Conservation (phyloP, 1,140 invertebrate genomes). For the Magallana gigas region DNA sequence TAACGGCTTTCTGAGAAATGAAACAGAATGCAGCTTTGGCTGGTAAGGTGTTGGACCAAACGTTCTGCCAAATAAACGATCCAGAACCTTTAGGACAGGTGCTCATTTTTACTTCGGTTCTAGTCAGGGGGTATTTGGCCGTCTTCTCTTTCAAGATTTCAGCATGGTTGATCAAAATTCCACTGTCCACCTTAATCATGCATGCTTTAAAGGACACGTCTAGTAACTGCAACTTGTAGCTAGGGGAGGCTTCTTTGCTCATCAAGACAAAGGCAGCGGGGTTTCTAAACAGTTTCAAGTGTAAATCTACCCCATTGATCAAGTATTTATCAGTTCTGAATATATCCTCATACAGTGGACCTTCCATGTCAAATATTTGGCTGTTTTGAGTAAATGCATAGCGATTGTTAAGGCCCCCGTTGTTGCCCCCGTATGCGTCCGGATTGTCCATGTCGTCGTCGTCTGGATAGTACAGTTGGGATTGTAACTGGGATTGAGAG, state of each 20-base stretch:
- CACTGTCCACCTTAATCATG: conserved; percentile 48
- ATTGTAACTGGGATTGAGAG: conserved; percentile 35
- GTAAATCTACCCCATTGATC: conserved; percentile 51
- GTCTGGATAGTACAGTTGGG: conserved; percentile 28
- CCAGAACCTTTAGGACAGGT: conserved; percentile 38
- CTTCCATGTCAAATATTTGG: conserved; percentile 50
- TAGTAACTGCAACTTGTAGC: conserved; percentile 38
- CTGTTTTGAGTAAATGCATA: conserved; percentile 39
- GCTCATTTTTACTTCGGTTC: conserved; percentile 47
- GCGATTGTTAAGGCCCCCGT: not conserved
- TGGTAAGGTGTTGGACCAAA: conserved; percentile 48
- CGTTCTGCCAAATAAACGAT: conserved; percentile 47
- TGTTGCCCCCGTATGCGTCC: conserved; percentile 18
- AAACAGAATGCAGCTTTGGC: conserved; percentile 39
- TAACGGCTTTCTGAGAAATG: conserved; percentile 38
- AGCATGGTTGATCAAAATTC: conserved; percentile 42
- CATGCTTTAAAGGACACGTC: conserved; percentile 43
- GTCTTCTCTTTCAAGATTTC: conserved; percentile 43
- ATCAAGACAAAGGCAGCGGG: conserved; percentile 47
- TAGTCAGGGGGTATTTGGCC: conserved; percentile 40
- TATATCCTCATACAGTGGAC: conserved; percentile 48
- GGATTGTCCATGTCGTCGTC: conserved; percentile 6
- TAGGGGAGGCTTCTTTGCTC: conserved; percentile 34
- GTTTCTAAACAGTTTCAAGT: conserved; percentile 48
- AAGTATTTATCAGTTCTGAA: conserved; percentile 49